Percentiles rank a stretch among this genome's conserved stretches.
Conservation (phyloP, 2,888 invertebrate species). For the Pseudolycoriella hygida region DNA sequence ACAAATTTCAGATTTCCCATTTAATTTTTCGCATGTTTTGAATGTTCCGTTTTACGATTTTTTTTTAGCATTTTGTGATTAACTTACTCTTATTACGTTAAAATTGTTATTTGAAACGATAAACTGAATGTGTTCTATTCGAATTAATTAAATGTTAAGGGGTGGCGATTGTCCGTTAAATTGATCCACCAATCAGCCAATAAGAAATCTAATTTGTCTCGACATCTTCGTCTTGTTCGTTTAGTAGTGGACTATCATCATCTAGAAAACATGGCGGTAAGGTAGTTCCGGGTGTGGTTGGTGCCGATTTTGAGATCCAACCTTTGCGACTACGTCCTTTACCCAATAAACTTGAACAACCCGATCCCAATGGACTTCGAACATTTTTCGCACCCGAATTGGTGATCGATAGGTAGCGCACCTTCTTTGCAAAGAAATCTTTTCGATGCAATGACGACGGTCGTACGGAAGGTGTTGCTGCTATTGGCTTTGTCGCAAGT, state of each 20-base stretch:
- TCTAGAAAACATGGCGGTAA: slow-evolving; percentile 45
- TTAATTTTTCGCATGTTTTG: too few species aligned
- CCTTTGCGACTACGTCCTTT: slow-evolving; percentile 31
- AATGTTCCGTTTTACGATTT: too few species aligned
- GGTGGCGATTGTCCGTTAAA: too few species aligned
- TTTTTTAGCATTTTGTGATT: too few species aligned
- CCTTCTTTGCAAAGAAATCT: slow-evolving; percentile 37
- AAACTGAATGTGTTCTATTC: too few species aligned
- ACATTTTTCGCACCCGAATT: slow-evolving; percentile 14
- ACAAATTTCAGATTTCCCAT: too few species aligned
- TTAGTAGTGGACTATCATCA: slow-evolving; percentile 43
- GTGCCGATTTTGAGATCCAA: slow-evolving; percentile 59
- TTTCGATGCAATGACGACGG: slow-evolving; percentile 24
- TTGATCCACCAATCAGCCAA: too few species aligned
- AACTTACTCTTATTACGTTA: too few species aligned
- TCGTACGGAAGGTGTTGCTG: slow-evolving; percentile 19
- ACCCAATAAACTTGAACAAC: slow-evolving; percentile 16
- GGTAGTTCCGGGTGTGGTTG: slow-evolving; percentile 52
- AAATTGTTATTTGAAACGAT: too few species aligned
- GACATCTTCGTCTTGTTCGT: slow-evolving; percentile 35
- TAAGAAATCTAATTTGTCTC: slow-evolving; percentile 11
- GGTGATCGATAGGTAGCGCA: slow-evolving; percentile 47
- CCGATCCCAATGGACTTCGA: slow-evolving; percentile 24
- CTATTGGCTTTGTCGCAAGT: slow-evolving; percentile 18
- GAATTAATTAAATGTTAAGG: too few species aligned